Conservation (phyloP, 1,140 invertebrate species). For the Drosophila orena region DNA sequence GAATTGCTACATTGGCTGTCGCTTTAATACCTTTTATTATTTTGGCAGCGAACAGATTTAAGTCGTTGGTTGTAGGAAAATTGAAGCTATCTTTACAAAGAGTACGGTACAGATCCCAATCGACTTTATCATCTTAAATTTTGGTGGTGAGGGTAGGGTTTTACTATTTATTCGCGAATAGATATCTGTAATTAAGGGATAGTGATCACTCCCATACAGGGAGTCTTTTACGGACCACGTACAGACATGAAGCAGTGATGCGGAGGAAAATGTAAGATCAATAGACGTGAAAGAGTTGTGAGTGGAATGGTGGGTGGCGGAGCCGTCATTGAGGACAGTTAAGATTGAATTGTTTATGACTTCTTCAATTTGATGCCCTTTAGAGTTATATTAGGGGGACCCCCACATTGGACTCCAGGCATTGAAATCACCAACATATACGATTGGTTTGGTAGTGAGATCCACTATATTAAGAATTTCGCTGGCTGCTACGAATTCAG, state of each 20-base stretch:
- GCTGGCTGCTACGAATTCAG: constrained; percentile 5
- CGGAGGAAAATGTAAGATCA: constrained; percentile 14
- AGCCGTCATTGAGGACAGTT: constrained; percentile 1
- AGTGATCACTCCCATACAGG: constrained; percentile 15
- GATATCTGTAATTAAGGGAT: background rate
- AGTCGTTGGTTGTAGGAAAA: constrained; percentile 11
- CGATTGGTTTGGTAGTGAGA: background rate
- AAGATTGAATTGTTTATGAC: too few species aligned
- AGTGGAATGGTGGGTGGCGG: constrained; percentile 18
- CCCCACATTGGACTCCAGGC: constrained; percentile 21
- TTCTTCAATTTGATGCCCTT: too few species aligned
- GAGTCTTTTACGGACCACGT: constrained; percentile 20
- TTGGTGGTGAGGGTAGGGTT: too few species aligned
- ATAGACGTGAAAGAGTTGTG: constrained; percentile 28
- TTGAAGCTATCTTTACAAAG: constrained; percentile 1
- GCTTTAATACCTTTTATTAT: constrained; percentile 24
- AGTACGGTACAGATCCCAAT: too few species aligned
- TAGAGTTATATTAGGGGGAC: background rate
- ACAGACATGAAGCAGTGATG: constrained; percentile 22
- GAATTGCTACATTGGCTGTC: constrained; percentile 9
- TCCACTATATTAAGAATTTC: background rate
- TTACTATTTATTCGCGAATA: background rate
- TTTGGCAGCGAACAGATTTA: constrained; percentile 23
- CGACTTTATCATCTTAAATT: too few species aligned
- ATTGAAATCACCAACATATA: constrained; percentile 28